Conservation (phyloP, 2,888 invertebrate genomes). For the Andricus quercusramuli region DNA sequence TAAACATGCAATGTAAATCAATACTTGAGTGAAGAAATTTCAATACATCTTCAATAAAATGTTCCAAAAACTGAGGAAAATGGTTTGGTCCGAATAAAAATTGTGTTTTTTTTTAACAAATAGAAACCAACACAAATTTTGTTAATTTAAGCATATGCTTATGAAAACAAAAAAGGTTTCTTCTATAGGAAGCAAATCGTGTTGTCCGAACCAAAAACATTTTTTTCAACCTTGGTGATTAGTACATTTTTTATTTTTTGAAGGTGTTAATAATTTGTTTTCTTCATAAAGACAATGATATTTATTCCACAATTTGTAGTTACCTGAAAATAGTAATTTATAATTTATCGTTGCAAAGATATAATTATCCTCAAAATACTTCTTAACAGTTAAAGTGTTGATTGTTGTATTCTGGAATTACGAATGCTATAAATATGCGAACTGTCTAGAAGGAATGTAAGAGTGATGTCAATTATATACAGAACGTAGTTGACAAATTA, state of each 20-base stretch:
- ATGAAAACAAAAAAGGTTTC: too few relatives aligned
- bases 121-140: too few relatives aligned
- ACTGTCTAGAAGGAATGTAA: not conserved
- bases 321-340: not conserved
- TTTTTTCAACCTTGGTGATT: not conserved
- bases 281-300: too few relatives aligned
- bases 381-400: not conserved
- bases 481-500: not conserved
- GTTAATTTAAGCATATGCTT: too few relatives aligned
- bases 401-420: not conserved
- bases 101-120: too few relatives aligned
- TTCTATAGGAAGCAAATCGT: too few relatives aligned
- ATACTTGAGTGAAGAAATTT: not conserved
- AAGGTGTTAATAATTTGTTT: too few relatives aligned
- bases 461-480: conserved; percentile 9
- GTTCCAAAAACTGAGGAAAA: not conserved
- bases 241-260: too few relatives aligned
- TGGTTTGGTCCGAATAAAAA: too few relatives aligned
- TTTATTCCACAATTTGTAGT: too few relatives aligned
- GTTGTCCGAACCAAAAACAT: not conserved
- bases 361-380: not conserved
- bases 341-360: not conserved
- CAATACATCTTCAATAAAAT: not conserved
- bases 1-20: not conserved
- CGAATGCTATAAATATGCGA: conserved; percentile 8